phyloP scores from a whole-genome alignment of 2,113 vertebrate genomes.

The Lepus americanus region DNA sequence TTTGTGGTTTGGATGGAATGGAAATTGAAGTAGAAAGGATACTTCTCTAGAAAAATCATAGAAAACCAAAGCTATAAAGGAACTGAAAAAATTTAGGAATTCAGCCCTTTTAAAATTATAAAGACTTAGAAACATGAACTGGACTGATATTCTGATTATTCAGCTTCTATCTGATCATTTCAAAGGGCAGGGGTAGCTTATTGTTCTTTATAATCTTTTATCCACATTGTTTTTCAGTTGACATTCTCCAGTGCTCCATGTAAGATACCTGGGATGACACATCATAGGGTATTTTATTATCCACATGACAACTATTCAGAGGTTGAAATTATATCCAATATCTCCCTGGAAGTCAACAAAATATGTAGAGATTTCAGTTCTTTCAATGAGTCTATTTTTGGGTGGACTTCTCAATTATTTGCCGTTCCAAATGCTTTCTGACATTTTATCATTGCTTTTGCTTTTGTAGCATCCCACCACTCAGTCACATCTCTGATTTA shows the following conservation, averaged over 20 bases:
- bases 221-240: background rate
- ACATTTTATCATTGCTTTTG: background rate
- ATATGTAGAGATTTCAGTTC: background rate
- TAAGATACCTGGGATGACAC: background rate
- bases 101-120: background rate
- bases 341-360: background rate
- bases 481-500: constrained; percentile 39
- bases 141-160: background rate
- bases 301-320: background rate
- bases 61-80: background rate
- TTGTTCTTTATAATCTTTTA: background rate
- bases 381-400: background rate
- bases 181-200: background rate
- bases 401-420: background rate
- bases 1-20: background rate
- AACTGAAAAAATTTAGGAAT: background rate
- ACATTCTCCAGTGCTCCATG: background rate
- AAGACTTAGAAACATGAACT: background rate
- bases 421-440: background rate
- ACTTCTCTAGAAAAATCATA: background rate
- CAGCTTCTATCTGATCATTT: background rate
- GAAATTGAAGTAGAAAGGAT: background rate
- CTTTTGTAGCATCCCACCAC: background rate
- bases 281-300: background rate
- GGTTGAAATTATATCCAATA: background rate